A percentile compares a stretch with the other conserved stretches of the same genome.
phyloP scores from a whole-genome alignment of 2,888 invertebrate genomes.

The Hypomecis atomaria region DNA sequence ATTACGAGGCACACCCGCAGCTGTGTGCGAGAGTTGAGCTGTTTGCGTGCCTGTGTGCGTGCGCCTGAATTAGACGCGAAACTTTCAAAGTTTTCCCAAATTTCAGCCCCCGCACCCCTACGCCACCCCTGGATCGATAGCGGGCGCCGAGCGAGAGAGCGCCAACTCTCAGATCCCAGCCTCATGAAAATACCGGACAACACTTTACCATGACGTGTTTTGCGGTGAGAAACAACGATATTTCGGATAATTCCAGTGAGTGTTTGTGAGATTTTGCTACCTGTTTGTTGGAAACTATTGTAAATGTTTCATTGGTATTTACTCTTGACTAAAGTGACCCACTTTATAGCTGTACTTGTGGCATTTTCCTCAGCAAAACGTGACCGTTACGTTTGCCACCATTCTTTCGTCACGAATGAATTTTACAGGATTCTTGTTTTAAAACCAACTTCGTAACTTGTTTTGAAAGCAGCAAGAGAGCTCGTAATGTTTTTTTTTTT shows the following conservation, averaged over 20 bases:
- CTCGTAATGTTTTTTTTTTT: not conserved
- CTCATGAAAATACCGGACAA: conserved; percentile 81
- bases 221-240: conserved; percentile 61
- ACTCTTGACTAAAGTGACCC: conserved; percentile 14
- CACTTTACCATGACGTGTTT: conserved; percentile 76
- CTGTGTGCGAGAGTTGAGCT: conserved; percentile 70
- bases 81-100: conserved; percentile 86
- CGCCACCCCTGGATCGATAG: conserved; percentile 74
- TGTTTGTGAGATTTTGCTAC: conserved; percentile 55
- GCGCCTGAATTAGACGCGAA: conserved; percentile 85
- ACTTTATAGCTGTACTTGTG: not conserved
- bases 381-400: conserved; percentile 8
- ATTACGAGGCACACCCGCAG: conserved; percentile 67
- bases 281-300: conserved; percentile 29
- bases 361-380: conserved; percentile 5
- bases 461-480: not conserved
- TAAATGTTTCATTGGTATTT: conserved; percentile 8
- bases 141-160: conserved; percentile 73
- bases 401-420: not conserved
- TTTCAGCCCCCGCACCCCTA: conserved; percentile 74
- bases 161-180: conserved; percentile 70
- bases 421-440: conserved; percentile 11
- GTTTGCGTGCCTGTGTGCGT: conserved; percentile 74
- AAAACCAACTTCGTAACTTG: not conserved
- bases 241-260: conserved; percentile 55